Percentiles rank a stretch among this genome's conserved stretches.
phyloP scores from a whole-genome alignment of 2,888 invertebrate genomes.

The Drosophila monieri region DNA sequence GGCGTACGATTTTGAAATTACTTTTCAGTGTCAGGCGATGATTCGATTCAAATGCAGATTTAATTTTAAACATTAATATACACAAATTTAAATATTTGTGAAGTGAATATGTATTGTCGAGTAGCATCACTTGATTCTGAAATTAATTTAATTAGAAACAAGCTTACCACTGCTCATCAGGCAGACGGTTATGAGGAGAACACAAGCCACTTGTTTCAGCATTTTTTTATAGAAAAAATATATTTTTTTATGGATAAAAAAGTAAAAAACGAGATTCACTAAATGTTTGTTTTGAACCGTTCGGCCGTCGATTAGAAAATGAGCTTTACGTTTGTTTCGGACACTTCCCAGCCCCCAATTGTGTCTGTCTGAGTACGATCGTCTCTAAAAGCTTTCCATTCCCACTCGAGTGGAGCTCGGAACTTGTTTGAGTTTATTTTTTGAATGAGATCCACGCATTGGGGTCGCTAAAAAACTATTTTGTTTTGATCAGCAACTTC shows the following conservation, averaged over 20 bases:
- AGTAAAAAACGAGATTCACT: neutral
- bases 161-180: conserved; percentile 79
- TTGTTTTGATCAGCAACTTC: conserved; percentile 71
- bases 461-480: conserved; percentile 48
- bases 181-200: conserved; percentile 75
- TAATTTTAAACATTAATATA: too few species aligned
- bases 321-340: conserved; percentile 35
- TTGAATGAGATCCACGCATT: conserved; percentile 24
- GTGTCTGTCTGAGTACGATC: conserved; percentile 47
- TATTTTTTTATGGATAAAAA: neutral
- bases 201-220: conserved; percentile 74
- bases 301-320: conserved; percentile 61
- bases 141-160: conserved; percentile 12
- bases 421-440: conserved; percentile 51
- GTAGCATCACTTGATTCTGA: too few species aligned
- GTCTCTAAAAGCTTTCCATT: conserved; percentile 53
- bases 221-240: conserved; percentile 55
- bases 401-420: conserved; percentile 62
- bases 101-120: too few species aligned
- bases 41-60: neutral
- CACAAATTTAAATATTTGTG: too few species aligned
- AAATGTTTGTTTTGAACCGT: conserved; percentile 28
- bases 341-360: conserved; percentile 15
- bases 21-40: conserved; percentile 2
- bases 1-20: conserved; percentile 4